Conservation (phyloP, 2,113 vertebrate genomes). For the Rhabdomys dilectus region DNA sequence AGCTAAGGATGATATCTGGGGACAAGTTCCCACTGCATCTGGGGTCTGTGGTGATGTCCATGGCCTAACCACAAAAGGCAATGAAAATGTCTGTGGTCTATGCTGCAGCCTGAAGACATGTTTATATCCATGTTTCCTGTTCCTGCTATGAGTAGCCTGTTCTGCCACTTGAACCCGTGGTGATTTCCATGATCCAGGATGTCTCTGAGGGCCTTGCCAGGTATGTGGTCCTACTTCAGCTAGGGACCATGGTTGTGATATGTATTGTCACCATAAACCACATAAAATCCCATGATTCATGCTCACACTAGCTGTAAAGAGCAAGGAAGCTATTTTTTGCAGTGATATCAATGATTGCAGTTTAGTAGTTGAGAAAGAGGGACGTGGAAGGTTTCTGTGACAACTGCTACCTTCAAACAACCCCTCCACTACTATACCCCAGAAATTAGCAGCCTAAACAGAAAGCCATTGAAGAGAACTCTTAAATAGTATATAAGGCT, state of each 20-base stretch:
- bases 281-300: background rate
- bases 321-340: background rate
- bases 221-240: background rate
- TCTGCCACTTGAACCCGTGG: background rate
- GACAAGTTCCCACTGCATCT: too few species aligned
- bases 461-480: background rate
- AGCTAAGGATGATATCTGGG: too few species aligned
- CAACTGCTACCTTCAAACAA: background rate
- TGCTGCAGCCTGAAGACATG: background rate
- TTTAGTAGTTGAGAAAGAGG: background rate
- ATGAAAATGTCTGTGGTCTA: background rate
- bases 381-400: background rate
- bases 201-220: background rate
- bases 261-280: background rate
- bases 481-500: background rate
- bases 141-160: background rate
- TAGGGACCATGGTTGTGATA: background rate
- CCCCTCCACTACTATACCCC: background rate
- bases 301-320: background rate
- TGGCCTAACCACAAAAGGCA: background rate
- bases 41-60: background rate
- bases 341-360: background rate
- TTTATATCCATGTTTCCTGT: background rate
- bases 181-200: background rate
- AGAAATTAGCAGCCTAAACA: background rate